Base-by-base conservation (phyloP, 2,888 invertebrate genomes). In the Aspidiotus destructor region DNA sequence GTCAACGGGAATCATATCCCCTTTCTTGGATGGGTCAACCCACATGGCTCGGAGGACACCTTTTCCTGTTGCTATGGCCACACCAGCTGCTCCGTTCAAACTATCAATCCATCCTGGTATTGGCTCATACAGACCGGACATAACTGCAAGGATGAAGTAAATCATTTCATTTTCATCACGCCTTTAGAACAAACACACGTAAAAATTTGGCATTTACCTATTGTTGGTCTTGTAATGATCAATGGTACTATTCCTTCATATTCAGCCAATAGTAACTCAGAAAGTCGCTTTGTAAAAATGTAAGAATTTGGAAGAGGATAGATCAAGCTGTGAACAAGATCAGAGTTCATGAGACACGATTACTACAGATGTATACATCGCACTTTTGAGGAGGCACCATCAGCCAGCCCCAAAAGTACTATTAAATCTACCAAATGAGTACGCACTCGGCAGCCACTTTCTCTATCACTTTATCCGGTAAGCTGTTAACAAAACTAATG, bases 1-100 rank as follows among this genome's bases (percentile, higher is more conserved):
- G 40, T 58, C 58, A 17, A 58, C 58, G 7, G 58, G 58, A 28
- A 58, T 28, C 40, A 58, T 11, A 58, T 58, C 58, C 10, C 58
- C 58, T 40, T 58, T 58, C 13, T 58, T 58, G 17, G 17, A 40
- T 16, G 13, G 58, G 13, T 58, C 17, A 58, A 28, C 58, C 8
- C 13, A 28, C 58, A 58, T 58, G 13, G 58, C 13, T 17, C 28
- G 17, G 6, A 58, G 40, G 6, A 58, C 28, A 11, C 58, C 58
- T 58, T 58, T 58, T 15, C 58, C 58, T 17, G 58, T 58, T 11
- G 40, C 28, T 13, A 58, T 40, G 40, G 58, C 58, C 2, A 58
- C 58, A 10, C 58, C 58, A 7, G 13, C 58, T 13, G 28, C 17
- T 2, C 58, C 58, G 40, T 58, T 58, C 9, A 58, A 3, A 28